A percentile compares a stretch with the other conserved stretches of the same genome.
Conservation (phyloP, 2,888 invertebrate species). For the Perithous albicinctus region DNA sequence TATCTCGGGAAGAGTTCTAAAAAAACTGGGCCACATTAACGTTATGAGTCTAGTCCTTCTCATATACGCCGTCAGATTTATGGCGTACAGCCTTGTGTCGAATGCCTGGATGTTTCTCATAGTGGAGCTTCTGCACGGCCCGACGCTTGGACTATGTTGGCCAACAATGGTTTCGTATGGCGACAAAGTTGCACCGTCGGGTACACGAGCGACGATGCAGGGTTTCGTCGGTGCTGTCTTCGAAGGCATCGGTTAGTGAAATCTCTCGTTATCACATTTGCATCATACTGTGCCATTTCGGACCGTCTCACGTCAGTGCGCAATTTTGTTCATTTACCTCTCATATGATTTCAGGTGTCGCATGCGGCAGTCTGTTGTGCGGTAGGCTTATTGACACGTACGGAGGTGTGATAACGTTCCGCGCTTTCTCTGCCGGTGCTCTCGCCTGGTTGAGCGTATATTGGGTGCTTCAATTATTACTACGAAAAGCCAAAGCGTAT, state of each 20-base stretch:
- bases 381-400: slow-evolving; percentile 89
- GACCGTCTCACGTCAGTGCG: too few species aligned
- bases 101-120: slow-evolving; percentile 95
- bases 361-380: slow-evolving; percentile 92
- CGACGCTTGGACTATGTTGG: slow-evolving; percentile 95
- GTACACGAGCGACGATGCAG: slow-evolving; percentile 94
- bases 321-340: background rate
- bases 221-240: slow-evolving; percentile 94
- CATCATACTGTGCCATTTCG: too few species aligned
- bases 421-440: slow-evolving; percentile 90
- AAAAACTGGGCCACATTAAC: slow-evolving; percentile 90
- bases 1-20: slow-evolving; percentile 87
- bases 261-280: too few species aligned
- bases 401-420: slow-evolving; percentile 90
- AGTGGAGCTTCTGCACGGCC: slow-evolving; percentile 94
- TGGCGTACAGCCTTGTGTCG: slow-evolving; percentile 91
- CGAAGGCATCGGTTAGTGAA: slow-evolving; percentile 91
- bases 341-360: slow-evolving; percentile 86
- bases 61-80: slow-evolving; percentile 92
- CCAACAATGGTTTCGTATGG: slow-evolving; percentile 96
- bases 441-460: slow-evolving; percentile 85
- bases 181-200: slow-evolving; percentile 92
- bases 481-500: slow-evolving; percentile 79
- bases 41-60: slow-evolving; percentile 94
- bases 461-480: slow-evolving; percentile 80